These are phyloP conservation scores for Nemoura dubitans DNA, from an alignment of 2,888 invertebrate species.

Conservation along the genomic window DNA sequence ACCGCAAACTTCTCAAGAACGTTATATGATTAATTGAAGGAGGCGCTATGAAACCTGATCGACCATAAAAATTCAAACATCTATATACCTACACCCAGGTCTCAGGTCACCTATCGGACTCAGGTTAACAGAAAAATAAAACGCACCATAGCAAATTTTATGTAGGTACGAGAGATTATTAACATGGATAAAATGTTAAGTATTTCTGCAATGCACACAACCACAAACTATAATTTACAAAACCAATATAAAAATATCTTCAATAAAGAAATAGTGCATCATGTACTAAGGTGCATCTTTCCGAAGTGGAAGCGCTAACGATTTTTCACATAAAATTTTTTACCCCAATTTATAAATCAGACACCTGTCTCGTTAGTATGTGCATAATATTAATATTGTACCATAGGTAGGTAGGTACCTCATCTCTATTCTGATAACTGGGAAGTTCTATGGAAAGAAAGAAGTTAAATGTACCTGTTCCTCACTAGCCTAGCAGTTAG, in stretches of 20 bases:
- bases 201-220: not conserved
- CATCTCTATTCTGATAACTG: too few species aligned
- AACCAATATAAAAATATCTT: constrained; percentile 7
- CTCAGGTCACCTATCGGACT: too few species aligned
- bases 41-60: not conserved
- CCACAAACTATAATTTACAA: not conserved
- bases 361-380: not conserved
- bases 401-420: too few species aligned
- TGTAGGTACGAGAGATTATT: not conserved
- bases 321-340: not conserved
- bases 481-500: too few species aligned
- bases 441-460: too few species aligned
- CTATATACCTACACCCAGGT: not conserved
- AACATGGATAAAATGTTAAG: not conserved
- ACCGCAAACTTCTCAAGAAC: not conserved
- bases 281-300: not conserved
- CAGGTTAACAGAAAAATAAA: not conserved
- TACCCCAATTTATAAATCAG: not conserved
- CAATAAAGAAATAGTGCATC: not conserved
- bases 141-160: not conserved
- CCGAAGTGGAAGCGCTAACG: not conserved
- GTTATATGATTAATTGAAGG: not conserved
- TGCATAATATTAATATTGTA: too few species aligned
- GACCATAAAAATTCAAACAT: not conserved
- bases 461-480: too few species aligned